Evolutionary conservation across 2,888 invertebrate genomes (phyloP), one percentile per base, ranked within the genome.

Genomic region (Conops quadrifasciatus): DNA sequence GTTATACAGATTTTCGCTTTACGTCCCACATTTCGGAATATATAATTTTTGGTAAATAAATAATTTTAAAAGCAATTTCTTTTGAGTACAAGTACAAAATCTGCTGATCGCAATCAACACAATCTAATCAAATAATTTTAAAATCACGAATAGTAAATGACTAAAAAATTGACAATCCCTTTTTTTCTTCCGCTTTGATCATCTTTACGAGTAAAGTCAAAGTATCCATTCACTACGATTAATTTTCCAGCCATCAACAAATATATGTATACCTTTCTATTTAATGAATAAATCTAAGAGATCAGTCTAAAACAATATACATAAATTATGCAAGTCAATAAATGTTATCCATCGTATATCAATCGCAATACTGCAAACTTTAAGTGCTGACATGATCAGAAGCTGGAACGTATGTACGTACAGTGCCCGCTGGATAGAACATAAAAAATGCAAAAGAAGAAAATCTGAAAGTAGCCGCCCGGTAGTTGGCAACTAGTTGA

Each of bases 321-420:
- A 47, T 47, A 16, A 47, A 45, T 47, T 47, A 63, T 63, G 21
- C 26, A 26, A 26, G 63, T 7, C 63, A 47, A 63, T 45, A 47
- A 47, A 45, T 62, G 62, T 62, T 62, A 63, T 9, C 4, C 9
- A 36, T 63, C 63, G 21, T 63, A 63, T 16, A 24, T 63, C 47
- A 45, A 63, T 28, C 63, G 21, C 2, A 24, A 16, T 24, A 47
- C 62, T 21, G 24, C 43, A 36, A 47, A 47, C 45, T 21, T 45
- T 53, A 13, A 21, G 15, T 30, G 56, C 43, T 66, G 66, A 66
- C 66, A 56, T 36, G 66, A 66, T 53, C 66, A 30, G 56, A 66
- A 66, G 66, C 66, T 43, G 19, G 24, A 51, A 24, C 56, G 15
- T 56, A 21, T n/a, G n/a, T n/a, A n/a, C n/a, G n/a, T 30, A 43